Base-by-base conservation (phyloP, 2,888 invertebrate species). In the Trichopoda pennipes region DNA sequence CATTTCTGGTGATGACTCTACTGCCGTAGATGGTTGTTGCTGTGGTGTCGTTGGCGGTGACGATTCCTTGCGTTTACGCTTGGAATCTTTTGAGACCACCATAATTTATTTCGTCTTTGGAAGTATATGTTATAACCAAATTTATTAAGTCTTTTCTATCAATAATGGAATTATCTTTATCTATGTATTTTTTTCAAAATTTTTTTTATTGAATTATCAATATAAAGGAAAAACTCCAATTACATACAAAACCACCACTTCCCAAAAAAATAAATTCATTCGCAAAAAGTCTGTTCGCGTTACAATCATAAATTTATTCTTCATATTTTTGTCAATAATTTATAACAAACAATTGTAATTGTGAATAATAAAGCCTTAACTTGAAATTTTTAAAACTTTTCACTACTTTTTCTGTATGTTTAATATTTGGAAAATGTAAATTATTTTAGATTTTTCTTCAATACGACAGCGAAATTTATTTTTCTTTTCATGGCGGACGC, bases 71-170 rank as follows among this genome's bases (percentile, higher is more conserved):
- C 90, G 90, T 85, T 86, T 86, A 72, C 89, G 90, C 88, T 91
- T 91, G 87, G 88, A 87, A 85, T 89, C 89, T 84, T 90, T 90
- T 72, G 91, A 91, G 84, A 91, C 91, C 87, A 91, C 91, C 91
- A 91, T 91, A 88, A 61, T 80, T 73, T 35, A 63, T 73, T 74
- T 42, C 21, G 16, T 51, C 68, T 53, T 49, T 73, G 16, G 21
- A 58, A 75, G 63, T 76, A 23, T 81, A 63, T 63, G 60, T 38
- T 72, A 51, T 58, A 76, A 51, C 68, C 69, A 12, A 53, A 76
- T 64, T 55, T 42, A 32, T 53, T 42, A 70, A 58, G 61, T 56
- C 44, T 32, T 73, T 19, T 74, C 53, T 56, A 55, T 60, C 56
- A 51, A 49, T 56, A 61, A 38, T 21, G 66, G 16, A 68, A 58